phyloP scores from a whole-genome alignment of 2,113 vertebrate species.

The Mohoua ochrocephala region DNA sequence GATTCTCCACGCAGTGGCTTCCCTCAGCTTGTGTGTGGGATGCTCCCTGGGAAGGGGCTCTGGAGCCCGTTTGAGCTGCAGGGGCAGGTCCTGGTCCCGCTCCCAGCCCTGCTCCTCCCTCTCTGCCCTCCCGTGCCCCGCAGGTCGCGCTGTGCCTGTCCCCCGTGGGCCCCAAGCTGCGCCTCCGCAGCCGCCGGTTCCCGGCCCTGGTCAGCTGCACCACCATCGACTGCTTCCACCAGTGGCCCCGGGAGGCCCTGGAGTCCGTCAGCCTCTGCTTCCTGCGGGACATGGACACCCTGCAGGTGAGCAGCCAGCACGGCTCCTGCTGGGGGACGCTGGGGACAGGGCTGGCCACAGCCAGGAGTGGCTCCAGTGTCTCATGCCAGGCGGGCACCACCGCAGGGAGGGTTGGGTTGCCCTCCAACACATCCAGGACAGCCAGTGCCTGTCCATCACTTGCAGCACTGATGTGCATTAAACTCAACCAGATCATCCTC shows the following conservation, averaged over 20 bases:
- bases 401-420: not conserved
- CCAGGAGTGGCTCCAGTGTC: rapidly evolving
- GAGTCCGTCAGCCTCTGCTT: slow-evolving; percentile 91
- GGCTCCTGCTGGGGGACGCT: not conserved
- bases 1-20: not conserved
- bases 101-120: not conserved
- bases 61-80: not conserved
- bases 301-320: slow-evolving; percentile 78
- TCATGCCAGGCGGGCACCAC: rapidly evolving
- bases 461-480: rapidly evolving
- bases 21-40: not conserved
- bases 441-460: rapidly evolving
- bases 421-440: rapidly evolving
- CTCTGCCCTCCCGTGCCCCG: not conserved
- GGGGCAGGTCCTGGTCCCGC: too few relatives aligned
- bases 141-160: slow-evolving; percentile 84
- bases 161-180: slow-evolving; percentile 83
- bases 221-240: slow-evolving; percentile 90
- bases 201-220: slow-evolving; percentile 86
- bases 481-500: not conserved
- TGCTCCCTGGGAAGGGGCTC: not conserved
- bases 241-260: slow-evolving; percentile 88
- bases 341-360: not conserved
- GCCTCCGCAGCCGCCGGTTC: slow-evolving; percentile 86
- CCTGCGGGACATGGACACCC: slow-evolving; percentile 76